phyloP scores from a whole-genome alignment of 2,113 vertebrate genomes.

The Penelope pileata region DNA sequence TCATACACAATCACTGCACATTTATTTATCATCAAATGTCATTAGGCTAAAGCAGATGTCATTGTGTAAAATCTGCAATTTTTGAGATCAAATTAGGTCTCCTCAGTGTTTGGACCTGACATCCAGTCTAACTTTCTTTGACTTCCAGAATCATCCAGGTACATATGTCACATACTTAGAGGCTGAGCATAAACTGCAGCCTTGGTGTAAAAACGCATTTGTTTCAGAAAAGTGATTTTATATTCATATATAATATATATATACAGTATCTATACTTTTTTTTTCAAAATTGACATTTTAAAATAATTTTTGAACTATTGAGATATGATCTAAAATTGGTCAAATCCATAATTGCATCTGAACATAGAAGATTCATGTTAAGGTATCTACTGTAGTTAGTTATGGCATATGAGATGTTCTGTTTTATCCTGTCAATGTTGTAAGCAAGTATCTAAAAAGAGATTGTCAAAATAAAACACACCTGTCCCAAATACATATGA shows the following conservation, averaged over 20 bases:
- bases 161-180: not conserved
- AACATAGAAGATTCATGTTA: not conserved
- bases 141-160: not conserved
- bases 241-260: too few relatives aligned
- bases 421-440: not conserved
- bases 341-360: not conserved
- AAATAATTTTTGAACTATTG: not conserved
- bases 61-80: not conserved
- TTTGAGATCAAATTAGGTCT: not conserved
- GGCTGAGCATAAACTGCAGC: not conserved
- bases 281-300: not conserved
- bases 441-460: not conserved
- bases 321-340: not conserved
- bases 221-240: not conserved
- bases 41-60: not conserved
- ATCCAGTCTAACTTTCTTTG: not conserved
- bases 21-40: not conserved
- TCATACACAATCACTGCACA: not conserved
- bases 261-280: too few relatives aligned
- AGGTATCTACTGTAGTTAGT: not conserved
- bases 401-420: not conserved
- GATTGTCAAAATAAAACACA: not conserved
- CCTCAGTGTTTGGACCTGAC: accelerated
- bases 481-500: not conserved
- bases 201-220: not conserved